Conservation (phyloP, 2,888 invertebrate species). For the Lepeophtheirus nordmannii region DNA sequence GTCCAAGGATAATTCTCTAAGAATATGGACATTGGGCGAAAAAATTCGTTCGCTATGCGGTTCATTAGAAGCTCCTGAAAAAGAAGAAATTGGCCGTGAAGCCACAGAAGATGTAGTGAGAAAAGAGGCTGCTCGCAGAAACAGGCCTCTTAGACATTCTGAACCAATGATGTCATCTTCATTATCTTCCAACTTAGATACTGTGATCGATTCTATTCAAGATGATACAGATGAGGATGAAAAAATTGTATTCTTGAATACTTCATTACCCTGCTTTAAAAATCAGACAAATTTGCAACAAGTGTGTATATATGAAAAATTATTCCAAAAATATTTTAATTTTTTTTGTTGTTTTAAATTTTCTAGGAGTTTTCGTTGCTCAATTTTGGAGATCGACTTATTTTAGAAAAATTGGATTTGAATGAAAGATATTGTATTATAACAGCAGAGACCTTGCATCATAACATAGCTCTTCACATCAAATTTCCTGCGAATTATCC, state of each 20-base stretch:
- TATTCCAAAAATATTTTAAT: neutral
- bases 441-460: slow-evolving; percentile 4
- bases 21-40: slow-evolving; percentile 65
- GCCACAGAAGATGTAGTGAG: neutral
- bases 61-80: neutral
- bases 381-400: slow-evolving; percentile 4
- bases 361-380: neutral
- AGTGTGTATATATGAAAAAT: neutral
- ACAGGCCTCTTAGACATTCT: neutral
- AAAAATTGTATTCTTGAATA: neutral
- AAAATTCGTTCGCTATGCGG: slow-evolving; percentile 2
- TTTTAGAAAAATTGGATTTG: slow-evolving; percentile 11
- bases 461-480: slow-evolving; percentile 1
- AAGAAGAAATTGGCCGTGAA: neutral
- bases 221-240: slow-evolving; percentile 1
- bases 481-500: slow-evolving; percentile 13
- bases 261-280: neutral
- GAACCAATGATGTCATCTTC: neutral
- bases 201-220: neutral
- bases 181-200: neutral
- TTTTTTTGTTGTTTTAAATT: neutral
- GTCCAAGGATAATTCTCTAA: slow-evolving; percentile 80
- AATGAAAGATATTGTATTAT: neutral
- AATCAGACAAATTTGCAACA: neutral
- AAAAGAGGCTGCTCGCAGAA: neutral